A percentile compares a stretch with the other conserved stretches of the same genome.
These are phyloP conservation scores for Drosophila burlai DNA, from an alignment of 1,140 invertebrate genomes.

Conservation along the genomic window DNA sequence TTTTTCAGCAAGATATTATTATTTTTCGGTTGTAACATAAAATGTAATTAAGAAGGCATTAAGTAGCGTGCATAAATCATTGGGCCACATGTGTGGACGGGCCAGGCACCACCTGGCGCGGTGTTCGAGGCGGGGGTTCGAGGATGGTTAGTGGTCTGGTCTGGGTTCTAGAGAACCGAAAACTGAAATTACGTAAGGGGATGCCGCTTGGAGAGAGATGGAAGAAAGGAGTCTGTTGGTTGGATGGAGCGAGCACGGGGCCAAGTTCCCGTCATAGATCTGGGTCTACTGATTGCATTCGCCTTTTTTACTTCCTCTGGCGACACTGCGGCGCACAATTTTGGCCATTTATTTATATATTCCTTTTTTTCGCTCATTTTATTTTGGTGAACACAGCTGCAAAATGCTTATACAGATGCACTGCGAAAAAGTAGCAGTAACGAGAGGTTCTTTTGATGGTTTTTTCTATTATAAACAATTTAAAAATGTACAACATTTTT, in stretches of 20 bases:
- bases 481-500: background rate
- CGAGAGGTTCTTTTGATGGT: no score
- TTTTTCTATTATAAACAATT: background rate
- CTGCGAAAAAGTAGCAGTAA: background rate
- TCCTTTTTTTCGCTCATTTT: slow-evolving; percentile 21
- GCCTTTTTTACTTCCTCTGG: slow-evolving; percentile 26
- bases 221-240: background rate
- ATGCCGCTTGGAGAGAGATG: background rate
- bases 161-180: background rate
- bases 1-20: slow-evolving; percentile 62
- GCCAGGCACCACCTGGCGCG: slow-evolving; percentile 30
- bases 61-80: slow-evolving; percentile 80
- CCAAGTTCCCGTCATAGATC: slow-evolving; percentile 57
- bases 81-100: slow-evolving; percentile 39
- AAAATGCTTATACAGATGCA: slow-evolving; percentile 18
- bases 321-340: slow-evolving; percentile 66
- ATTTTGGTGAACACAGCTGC: slow-evolving; percentile 23
- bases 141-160: slow-evolving; percentile 17
- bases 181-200: slow-evolving; percentile 24
- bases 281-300: slow-evolving; percentile 74
- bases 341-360: slow-evolving; percentile 67
- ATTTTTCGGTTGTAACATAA: slow-evolving; percentile 64
- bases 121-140: background rate
- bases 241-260: slow-evolving; percentile 2
- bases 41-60: slow-evolving; percentile 82